Evolutionary conservation across 2,888 invertebrate genomes (phyloP), one percentile per base, ranked within the genome.

Genomic region (Phortica okadai): DNA sequence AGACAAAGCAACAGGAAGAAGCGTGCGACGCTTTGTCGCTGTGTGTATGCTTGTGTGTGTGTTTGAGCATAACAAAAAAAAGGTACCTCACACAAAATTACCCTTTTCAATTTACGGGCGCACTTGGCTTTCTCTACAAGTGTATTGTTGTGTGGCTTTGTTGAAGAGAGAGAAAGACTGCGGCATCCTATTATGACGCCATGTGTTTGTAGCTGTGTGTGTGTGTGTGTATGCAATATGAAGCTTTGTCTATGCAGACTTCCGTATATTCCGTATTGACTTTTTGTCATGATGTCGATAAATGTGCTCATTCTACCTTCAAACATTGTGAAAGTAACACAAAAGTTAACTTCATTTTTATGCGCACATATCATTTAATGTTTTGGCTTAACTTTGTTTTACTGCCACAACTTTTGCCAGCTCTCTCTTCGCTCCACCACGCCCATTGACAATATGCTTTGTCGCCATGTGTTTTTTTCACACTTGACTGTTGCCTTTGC

Each of bases 41-140:
- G 67, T 67, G 7, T 76, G 64, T 45, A 14, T 58, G 59, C 59
- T 54, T 73, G 56, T 67, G 14, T 66, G 14, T 54, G 25, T 67
- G 66, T 76, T 14, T 73, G 69, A 67, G 54, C 62, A 56, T 72
- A 16, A 78, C 77, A 82, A 82, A 83, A 21, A 21, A 33, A 85
- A 86, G 87, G 86, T 84, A 83, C 88, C 87, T 88, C 86, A 86
- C 88, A 88, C 88, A 85, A 88, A 88, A 88, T 88, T 88, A 88
- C 88, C 88, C 88, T 86, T 88, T 88, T 88, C 88, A 88, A 88
- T 88, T 88, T 88, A 83, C 84, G 78, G 74, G 80, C 79, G 64
- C 74, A 21, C 67, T 70, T 62, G 33, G 70, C 59, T 54, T 69
- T 56, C 16, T 21, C 5, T 64, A 64, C 21, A 50, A 11, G 21